phyloP scores from a whole-genome alignment of 2,797 vertebrate species.

The Anolis apletophallus region DNA sequence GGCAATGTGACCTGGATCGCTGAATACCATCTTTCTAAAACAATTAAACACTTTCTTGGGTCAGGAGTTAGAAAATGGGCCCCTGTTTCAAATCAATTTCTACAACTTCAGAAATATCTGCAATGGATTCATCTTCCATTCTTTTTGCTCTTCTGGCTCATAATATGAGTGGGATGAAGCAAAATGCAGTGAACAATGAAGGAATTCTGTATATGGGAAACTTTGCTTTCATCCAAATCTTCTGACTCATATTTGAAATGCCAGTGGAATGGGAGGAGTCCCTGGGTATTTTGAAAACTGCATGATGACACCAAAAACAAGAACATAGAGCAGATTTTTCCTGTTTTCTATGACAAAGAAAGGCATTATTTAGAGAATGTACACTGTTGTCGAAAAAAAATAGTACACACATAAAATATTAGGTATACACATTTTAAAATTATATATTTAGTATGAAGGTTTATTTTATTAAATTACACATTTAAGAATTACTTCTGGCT shows the following conservation, averaged over 20 bases:
- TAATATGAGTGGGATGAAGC: slow-evolving; percentile 33
- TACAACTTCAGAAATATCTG: slow-evolving; percentile 4
- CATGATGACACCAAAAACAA: slow-evolving; percentile 9
- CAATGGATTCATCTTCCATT: slow-evolving; percentile 15
- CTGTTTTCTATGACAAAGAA: background rate
- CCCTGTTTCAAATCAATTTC: background rate
- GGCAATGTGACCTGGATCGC: background rate
- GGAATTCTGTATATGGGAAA: slow-evolving; percentile 45
- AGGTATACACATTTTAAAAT: background rate
- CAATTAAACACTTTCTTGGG: background rate
- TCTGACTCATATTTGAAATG: slow-evolving; percentile 30
- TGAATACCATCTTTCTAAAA: background rate
- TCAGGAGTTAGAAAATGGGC: background rate
- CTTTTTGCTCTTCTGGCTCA: background rate
- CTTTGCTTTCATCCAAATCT: slow-evolving; percentile 22
- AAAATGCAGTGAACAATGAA: slow-evolving; percentile 37
- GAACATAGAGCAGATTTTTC: slow-evolving; percentile 14
- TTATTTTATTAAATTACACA: too few relatives aligned
- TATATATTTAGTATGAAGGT: too few relatives aligned
- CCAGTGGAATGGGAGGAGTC: slow-evolving; percentile 37
- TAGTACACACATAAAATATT: background rate
- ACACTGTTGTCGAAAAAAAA: background rate
- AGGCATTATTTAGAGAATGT: background rate
- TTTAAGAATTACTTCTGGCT: too few relatives aligned
- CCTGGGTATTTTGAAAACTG: slow-evolving; percentile 34